phyloP scores from a whole-genome alignment of 2,888 invertebrate genomes.

The Agriopis aurantiaria region DNA sequence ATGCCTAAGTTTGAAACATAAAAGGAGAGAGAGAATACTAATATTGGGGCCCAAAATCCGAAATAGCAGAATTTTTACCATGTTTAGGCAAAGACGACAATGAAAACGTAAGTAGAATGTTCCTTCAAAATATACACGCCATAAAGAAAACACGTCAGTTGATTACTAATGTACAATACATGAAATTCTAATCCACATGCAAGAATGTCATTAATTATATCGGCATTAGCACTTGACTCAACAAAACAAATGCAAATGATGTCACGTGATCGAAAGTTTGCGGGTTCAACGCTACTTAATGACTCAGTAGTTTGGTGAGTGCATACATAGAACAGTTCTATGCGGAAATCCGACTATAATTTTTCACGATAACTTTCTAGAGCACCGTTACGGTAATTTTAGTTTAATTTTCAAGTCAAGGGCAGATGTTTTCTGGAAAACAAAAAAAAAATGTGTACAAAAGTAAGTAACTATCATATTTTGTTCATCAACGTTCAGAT shows the following conservation, averaged over 20 bases:
- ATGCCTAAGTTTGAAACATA: too few relatives aligned
- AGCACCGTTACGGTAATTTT: background rate
- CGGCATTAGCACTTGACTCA: slow-evolving; percentile 40
- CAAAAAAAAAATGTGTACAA: too few relatives aligned
- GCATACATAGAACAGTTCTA: too few relatives aligned
- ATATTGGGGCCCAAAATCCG: background rate
- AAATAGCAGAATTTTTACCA: background rate
- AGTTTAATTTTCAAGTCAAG: background rate
- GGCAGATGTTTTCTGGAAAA: too few relatives aligned
- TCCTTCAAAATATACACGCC: background rate
- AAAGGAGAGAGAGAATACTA: too few relatives aligned
- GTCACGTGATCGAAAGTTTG: slow-evolving; percentile 36
- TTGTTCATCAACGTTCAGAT: too few relatives aligned
- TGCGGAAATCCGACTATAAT: background rate
- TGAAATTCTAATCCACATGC: slow-evolving; percentile 13
- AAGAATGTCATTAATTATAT: slow-evolving; percentile 20
- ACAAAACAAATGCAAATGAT: slow-evolving; percentile 40
- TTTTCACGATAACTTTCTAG: background rate
- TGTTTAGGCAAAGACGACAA: background rate
- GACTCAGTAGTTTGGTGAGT: slow-evolving; percentile 27
- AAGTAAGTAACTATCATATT: too few relatives aligned
- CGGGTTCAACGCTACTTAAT: slow-evolving; percentile 29
- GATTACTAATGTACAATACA: slow-evolving; percentile 7
- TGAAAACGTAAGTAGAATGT: background rate
- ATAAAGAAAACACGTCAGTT: background rate